Conservation (phyloP, 1,140 invertebrate species). For the Chironomus tepperi region DNA sequence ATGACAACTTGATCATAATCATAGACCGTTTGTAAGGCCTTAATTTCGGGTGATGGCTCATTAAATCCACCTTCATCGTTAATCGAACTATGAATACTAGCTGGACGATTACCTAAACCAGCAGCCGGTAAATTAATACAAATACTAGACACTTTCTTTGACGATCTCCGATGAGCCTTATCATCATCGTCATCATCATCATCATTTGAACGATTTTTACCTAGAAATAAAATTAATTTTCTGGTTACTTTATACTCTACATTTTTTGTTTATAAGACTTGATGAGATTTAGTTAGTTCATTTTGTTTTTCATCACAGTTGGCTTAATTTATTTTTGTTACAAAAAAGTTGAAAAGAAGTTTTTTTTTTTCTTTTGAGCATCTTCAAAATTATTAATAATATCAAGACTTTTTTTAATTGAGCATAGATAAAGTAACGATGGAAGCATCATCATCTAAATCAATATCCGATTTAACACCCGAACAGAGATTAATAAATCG, state of each 20-base stretch:
- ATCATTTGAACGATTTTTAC: constrained; percentile 27
- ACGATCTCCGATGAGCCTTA: constrained; percentile 31
- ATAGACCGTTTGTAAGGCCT: constrained; percentile 46
- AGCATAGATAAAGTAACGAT: no score
- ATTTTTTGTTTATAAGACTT: constrained; percentile 8
- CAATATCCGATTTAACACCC: neutral
- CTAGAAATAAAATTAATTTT: constrained; percentile 1
- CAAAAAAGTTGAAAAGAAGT: no score
- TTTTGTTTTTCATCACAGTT: neutral
- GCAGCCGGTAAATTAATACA: constrained; percentile 50
- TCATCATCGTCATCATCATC: constrained; percentile 34
- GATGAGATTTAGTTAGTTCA: constrained; percentile 18
- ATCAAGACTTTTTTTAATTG: no score
- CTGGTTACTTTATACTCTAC: no score
- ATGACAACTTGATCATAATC: constrained; percentile 30
- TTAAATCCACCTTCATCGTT: constrained; percentile 56
- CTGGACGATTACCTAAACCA: constrained; percentile 47
- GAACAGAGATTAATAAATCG: neutral
- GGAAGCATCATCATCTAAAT: neutral
- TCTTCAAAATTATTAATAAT: no score
- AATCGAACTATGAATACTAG: constrained; percentile 46
- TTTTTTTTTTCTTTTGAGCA: no score
- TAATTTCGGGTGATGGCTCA: constrained; percentile 53
- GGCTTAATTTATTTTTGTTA: neutral
- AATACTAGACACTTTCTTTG: constrained; percentile 40